A percentile compares a stretch with the other conserved stretches of the same genome.
Conservation (phyloP, 2,888 invertebrate species). For the Mythimna vitellina region DNA sequence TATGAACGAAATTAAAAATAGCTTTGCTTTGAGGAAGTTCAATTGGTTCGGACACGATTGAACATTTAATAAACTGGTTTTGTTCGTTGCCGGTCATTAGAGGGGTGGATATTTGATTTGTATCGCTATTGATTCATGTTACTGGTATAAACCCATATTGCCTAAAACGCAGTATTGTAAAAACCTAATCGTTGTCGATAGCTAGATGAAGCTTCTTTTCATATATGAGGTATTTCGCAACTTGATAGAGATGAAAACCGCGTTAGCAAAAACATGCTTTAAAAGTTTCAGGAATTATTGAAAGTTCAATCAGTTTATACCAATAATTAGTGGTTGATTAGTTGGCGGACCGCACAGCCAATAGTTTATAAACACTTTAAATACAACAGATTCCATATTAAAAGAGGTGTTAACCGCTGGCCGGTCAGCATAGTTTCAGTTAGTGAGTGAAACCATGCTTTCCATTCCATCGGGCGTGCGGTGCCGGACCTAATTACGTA, state of each 20-base stretch:
- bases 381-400: constrained; percentile 20
- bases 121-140: constrained; percentile 15
- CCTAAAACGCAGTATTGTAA: background rate
- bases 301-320: background rate
- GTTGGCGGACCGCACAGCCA: background rate
- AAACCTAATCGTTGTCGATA: background rate
- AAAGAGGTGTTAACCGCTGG: constrained; percentile 16
- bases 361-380: constrained; percentile 1
- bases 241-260: background rate
- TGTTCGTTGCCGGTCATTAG: constrained; percentile 9
- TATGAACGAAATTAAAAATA: constrained; percentile 20
- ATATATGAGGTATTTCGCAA: constrained; percentile 5
- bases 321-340: background rate
- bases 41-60: constrained; percentile 20
- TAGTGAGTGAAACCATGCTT: constrained; percentile 47
- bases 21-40: constrained; percentile 21
- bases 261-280: background rate
- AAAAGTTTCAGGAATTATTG: background rate
- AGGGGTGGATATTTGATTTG: constrained; percentile 16
- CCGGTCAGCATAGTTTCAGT: constrained; percentile 23
- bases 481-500: constrained; percentile 61
- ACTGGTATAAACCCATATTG: background rate
- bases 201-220: background rate
- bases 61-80: constrained; percentile 25
- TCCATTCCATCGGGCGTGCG: constrained; percentile 45